Evolutionary conservation across 2,113 vertebrate genomes (phyloP).

Genomic region (Muntiacus reevesi): DNA sequence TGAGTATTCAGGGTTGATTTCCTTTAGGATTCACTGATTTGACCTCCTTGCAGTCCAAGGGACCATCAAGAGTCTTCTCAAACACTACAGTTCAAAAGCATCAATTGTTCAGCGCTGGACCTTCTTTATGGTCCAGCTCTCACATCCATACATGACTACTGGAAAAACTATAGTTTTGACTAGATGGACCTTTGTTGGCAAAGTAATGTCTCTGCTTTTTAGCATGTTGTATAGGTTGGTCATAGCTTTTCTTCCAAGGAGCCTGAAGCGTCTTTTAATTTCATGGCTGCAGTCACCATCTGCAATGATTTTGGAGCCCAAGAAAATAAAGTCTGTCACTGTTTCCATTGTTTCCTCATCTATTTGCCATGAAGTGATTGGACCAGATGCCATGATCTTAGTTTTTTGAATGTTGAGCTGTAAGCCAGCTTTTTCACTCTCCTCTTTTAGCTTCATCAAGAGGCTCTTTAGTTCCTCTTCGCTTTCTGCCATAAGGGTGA

Average conservation of each 20-base stretch:
- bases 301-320: background rate
- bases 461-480: background rate
- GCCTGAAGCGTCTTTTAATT: background rate
- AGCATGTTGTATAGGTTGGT: background rate
- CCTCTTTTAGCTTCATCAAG: background rate
- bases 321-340: background rate
- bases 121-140: background rate
- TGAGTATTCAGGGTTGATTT: background rate
- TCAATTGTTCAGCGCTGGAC: background rate
- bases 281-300: background rate
- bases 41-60: background rate
- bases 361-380: background rate
- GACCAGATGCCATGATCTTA: background rate
- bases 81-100: background rate
- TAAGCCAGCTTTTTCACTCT: background rate
- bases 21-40: background rate
- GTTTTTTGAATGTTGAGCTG: background rate
- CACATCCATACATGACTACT: background rate
- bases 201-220: background rate
- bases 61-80: background rate
- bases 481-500: background rate
- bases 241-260: background rate
- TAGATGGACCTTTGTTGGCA: background rate
- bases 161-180: background rate
- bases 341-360: background rate